Evolutionary conservation across 2,888 invertebrate genomes (phyloP).

Genomic region (Drosophila maculinotata): DNA sequence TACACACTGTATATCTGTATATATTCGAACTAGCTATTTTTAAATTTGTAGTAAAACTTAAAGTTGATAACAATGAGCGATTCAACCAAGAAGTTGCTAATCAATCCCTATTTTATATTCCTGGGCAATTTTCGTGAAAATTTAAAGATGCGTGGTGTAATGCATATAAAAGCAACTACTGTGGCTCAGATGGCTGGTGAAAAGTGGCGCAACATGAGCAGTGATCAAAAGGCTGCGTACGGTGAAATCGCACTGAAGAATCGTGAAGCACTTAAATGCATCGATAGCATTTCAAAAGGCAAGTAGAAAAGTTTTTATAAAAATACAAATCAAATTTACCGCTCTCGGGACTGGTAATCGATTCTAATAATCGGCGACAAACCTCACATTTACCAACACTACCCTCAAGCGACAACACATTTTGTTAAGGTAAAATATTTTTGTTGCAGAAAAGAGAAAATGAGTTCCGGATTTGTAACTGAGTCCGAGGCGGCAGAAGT

Average conservation of each 20-base stretch:
- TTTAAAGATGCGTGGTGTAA: conserved; percentile 32
- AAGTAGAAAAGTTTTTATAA: not conserved
- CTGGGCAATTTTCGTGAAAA: conserved; percentile 46
- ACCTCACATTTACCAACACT: conserved; percentile 29
- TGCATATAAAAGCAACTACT: conserved; percentile 28
- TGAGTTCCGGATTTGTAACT: conserved; percentile 97
- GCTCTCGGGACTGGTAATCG: conserved; percentile 19
- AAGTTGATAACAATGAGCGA: not conserved
- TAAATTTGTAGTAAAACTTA: not conserved
- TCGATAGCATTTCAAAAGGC: not conserved
- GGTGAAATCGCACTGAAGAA: conserved; percentile 27
- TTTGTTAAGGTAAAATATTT: conserved; percentile 17
- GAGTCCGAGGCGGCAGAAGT: conserved; percentile 94
- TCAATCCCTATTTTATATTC: conserved; percentile 53
- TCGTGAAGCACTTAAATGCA: not conserved
- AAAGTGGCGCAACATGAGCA: conserved; percentile 53
- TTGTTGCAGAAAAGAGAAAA: conserved; percentile 76
- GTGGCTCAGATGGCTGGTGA: conserved; percentile 34
- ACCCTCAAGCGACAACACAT: conserved; percentile 41
- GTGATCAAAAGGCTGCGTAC: conserved; percentile 40
- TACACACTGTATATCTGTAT: not conserved
- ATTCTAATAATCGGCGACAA: conserved; percentile 11
- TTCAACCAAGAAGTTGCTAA: not conserved
- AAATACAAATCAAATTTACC: not conserved
- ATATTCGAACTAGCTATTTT: not conserved